Evolutionary conservation across 2,797 vertebrate genomes (phyloP), one percentile per base, ranked within the genome.

Genomic region (Choloepus didactylus): DNA sequence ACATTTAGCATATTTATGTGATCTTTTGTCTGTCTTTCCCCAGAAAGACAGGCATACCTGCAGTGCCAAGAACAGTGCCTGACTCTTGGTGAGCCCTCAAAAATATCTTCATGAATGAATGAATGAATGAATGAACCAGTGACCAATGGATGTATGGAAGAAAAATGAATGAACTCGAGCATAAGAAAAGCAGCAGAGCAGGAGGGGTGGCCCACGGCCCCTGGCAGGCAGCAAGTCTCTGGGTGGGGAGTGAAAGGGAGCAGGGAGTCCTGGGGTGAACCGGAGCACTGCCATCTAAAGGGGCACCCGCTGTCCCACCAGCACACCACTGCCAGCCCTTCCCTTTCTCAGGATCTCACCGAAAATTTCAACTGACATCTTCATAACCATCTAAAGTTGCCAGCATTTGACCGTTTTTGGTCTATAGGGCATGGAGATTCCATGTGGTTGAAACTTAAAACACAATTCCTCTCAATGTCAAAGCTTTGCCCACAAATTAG

Each of bases 91-190:
- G 21, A 59, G 62, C 23, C 1, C 64, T 41, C 10, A 9, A 11
- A 6, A 38, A 59, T 2, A 2, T 35, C 79, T 60, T 82, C 16
- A 4, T 46, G 77, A 21, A 73, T 38, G 67, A 44, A 9, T 41
- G 7, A 41, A 7, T 72, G 35, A 19, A 6, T 49, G 14, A 9
- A 44, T 2, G 35, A 0, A 18, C 10, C 41, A 44, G 5, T 4
- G 41, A 44, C 41, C 41, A 6, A 44, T 6, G 41, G 6, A 49
- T 3, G 7, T 23, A 54, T 70, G 62, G 25, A 8, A 87, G 35
- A 41, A 7, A 25, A 19, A 9, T 49, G 19, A 9, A 44, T 3
- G 35, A 0, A 14, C 10, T n/a, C 3, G 19, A 2, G 8, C 66
- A 15, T 15, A 29, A 56, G 66, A 12, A 56, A 29, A 31, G 35